Percentiles rank a stretch among this genome's conserved stretches.
Evolutionary conservation across 2,113 vertebrate genomes (phyloP).

Genomic region (Neolamprologus toae): DNA sequence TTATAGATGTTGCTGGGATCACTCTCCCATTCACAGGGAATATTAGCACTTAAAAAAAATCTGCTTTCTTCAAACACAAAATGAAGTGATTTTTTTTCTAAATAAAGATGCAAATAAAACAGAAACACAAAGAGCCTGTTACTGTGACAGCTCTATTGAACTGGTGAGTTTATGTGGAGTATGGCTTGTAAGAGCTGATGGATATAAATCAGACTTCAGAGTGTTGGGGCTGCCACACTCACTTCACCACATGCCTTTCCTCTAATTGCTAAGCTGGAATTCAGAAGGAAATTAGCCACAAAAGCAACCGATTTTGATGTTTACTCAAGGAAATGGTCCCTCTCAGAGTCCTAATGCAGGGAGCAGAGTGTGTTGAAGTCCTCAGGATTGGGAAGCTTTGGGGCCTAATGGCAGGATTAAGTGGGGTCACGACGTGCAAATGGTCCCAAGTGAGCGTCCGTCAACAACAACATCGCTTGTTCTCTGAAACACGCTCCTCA

Average conservation of each 20-base stretch:
- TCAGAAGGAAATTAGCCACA: slow-evolving; percentile 41
- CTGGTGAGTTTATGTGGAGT: background rate
- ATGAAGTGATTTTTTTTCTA: background rate
- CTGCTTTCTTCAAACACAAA: background rate
- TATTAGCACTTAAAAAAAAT: background rate
- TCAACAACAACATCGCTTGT: slow-evolving; percentile 40
- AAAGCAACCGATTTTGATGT: slow-evolving; percentile 46
- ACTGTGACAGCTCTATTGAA: background rate
- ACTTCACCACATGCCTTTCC: slow-evolving; percentile 11
- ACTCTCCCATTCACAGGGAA: background rate
- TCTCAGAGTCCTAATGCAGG: slow-evolving; percentile 11
- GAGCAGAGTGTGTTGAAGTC: slow-evolving; percentile 11
- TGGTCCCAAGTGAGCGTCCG: slow-evolving; percentile 27
- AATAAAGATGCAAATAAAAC: background rate
- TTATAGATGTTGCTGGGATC: background rate
- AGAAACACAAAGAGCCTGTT: background rate
- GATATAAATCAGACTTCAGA: slow-evolving; percentile 8
- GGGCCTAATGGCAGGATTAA: slow-evolving; percentile 48
- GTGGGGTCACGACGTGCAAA: slow-evolving; percentile 43
- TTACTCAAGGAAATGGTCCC: slow-evolving; percentile 54
- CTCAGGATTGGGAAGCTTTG: slow-evolving; percentile 29
- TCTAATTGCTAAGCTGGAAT: slow-evolving; percentile 39
- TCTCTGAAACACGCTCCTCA: background rate
- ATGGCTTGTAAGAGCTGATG: slow-evolving; percentile 3
- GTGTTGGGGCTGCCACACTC: background rate